Percentiles rank a stretch among this genome's conserved stretches.
Evolutionary conservation across 2,888 invertebrate genomes (phyloP).

Genomic region (Drosophila mimetica): DNA sequence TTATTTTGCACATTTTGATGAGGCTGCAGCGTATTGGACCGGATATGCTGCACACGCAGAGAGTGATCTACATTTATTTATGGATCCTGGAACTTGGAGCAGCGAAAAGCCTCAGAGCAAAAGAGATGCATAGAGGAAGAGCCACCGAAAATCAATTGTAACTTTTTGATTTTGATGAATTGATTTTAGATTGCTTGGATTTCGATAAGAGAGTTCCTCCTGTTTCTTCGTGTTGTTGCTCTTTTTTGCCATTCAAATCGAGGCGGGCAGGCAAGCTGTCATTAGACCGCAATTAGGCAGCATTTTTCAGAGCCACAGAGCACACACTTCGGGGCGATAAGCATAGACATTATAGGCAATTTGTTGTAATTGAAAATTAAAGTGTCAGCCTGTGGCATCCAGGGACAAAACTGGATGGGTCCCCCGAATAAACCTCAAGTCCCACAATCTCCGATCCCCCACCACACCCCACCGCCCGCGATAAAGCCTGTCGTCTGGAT

Average conservation of each 20-base stretch:
- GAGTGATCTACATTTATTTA: conserved; percentile 81
- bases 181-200: conserved; percentile 74
- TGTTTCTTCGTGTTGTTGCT: too few species aligned
- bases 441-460: not conserved
- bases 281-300: conserved; percentile 72
- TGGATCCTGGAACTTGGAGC: conserved; percentile 70
- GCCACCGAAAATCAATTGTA: conserved; percentile 70
- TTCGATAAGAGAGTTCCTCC: conserved; percentile 62
- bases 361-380: conserved; percentile 81
- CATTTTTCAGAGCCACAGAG: conserved; percentile 45
- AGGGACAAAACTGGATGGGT: conserved; percentile 26
- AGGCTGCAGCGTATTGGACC: conserved; percentile 49
- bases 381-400: conserved; percentile 78
- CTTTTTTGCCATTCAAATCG: not conserved
- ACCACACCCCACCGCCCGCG: not conserved
- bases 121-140: conserved; percentile 17
- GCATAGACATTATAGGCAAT: conserved; percentile 80
- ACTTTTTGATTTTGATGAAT: conserved; percentile 79
- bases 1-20: conserved; percentile 72
- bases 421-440: not conserved
- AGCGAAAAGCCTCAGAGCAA: not conserved
- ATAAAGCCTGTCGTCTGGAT: not conserved
- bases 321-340: conserved; percentile 65
- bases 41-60: conserved; percentile 76
- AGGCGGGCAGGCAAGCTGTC: conserved; percentile 53